Percentiles rank a stretch among this genome's conserved stretches.
Evolutionary conservation across 2,113 vertebrate species (phyloP).

Genomic region (Psephotus haematonotus): DNA sequence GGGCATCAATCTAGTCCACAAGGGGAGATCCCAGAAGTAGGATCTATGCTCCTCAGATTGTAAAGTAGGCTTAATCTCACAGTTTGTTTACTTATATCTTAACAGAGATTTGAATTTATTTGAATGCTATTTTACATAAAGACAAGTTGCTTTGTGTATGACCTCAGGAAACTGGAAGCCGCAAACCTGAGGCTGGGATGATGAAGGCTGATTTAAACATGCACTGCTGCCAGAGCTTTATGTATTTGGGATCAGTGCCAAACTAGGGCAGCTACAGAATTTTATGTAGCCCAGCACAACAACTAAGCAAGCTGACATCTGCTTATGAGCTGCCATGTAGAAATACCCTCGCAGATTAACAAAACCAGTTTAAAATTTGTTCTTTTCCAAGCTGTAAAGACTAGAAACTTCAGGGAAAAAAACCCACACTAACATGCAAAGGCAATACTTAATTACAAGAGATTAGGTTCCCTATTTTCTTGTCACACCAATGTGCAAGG

Average conservation of each 20-base stretch:
- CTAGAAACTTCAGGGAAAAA: neutral
- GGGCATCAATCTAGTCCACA: neutral
- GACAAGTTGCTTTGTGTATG: neutral
- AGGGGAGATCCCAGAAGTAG: neutral
- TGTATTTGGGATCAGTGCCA: neutral
- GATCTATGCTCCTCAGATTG: neutral
- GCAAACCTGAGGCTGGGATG: neutral
- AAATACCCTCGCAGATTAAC: neutral
- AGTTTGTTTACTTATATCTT: neutral
- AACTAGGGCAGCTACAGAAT: neutral
- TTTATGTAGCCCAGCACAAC: neutral
- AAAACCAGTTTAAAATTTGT: neutral
- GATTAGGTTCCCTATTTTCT: neutral
- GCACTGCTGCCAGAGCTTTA: neutral
- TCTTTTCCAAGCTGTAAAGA: neutral
- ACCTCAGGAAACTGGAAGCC: neutral
- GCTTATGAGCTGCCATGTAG: neutral
- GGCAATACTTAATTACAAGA: neutral
- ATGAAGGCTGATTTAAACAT: neutral
- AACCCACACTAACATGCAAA: accelerated
- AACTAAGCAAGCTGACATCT: neutral
- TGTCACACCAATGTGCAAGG: neutral
- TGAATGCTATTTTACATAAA: neutral
- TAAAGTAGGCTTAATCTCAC: neutral
- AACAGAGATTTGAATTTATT: neutral